Percentiles rank a stretch among this genome's conserved stretches.
phyloP scores from a whole-genome alignment of 2,113 vertebrate species.

The Nycticebus coucang region DNA sequence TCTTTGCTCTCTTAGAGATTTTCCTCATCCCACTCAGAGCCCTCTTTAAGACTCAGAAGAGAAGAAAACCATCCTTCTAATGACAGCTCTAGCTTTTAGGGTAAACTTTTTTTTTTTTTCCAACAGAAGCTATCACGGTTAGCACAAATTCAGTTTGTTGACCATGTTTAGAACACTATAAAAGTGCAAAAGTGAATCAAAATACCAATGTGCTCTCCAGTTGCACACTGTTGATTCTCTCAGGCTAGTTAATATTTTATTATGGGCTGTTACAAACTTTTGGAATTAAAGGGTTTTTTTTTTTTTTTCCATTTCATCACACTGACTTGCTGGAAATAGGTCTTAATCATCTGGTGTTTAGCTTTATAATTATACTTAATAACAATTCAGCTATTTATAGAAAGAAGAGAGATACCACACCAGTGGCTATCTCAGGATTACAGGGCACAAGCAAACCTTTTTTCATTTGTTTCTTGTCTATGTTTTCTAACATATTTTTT shows the following conservation, averaged over 20 bases:
- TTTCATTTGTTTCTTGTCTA: conserved; percentile 28
- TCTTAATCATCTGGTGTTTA: conserved; percentile 21
- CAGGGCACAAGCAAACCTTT: background rate
- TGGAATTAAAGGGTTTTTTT: background rate
- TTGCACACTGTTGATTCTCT: background rate
- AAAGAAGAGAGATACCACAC: conserved; percentile 5
- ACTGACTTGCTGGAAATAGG: conserved; percentile 28
- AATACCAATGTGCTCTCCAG: background rate
- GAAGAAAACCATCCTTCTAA: background rate
- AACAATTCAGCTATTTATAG: conserved; percentile 58
- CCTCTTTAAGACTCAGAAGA: background rate
- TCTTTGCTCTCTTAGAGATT: background rate
- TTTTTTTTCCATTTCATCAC: conserved; percentile 55
- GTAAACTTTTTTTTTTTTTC: background rate
- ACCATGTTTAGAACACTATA: conserved; percentile 7
- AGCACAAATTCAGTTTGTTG: background rate
- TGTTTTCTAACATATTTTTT: conserved; percentile 31
- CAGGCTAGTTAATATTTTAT: conserved; percentile 40
- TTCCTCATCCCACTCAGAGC: background rate
- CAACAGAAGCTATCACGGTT: background rate
- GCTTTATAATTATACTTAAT: conserved; percentile 64
- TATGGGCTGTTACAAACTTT: background rate
- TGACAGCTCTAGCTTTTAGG: background rate
- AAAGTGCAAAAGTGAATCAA: background rate
- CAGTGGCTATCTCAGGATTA: conserved; percentile 3